Percentiles rank a stretch among this genome's conserved stretches.
phyloP scores from a whole-genome alignment of 2,113 vertebrate species.

The Mesitornis unicolor region DNA sequence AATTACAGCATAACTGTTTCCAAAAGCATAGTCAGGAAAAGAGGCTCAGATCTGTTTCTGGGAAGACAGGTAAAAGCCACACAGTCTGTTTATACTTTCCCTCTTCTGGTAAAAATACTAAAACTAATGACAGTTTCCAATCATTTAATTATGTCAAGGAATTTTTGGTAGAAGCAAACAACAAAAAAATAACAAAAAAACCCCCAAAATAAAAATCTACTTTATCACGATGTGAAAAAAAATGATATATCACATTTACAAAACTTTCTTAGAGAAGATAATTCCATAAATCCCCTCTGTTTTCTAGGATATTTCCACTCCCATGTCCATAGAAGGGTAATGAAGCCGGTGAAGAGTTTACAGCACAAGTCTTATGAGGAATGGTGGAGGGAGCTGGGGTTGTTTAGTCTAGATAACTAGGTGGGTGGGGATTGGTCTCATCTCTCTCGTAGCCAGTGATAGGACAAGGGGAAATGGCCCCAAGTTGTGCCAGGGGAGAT shows the following conservation, averaged over 20 bases:
- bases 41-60: background rate
- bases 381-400: no score
- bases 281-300: background rate
- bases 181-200: background rate
- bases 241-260: background rate
- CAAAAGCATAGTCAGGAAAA: background rate
- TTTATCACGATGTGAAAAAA: background rate
- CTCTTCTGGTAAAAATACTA: background rate
- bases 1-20: background rate
- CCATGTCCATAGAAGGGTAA: no score
- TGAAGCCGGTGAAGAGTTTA: no score
- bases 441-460: no score
- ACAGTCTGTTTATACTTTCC: background rate
- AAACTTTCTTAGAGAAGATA: background rate
- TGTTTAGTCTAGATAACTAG: no score
- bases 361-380: no score
- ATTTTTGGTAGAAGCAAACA: background rate
- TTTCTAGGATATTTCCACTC: background rate
- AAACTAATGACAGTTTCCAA: background rate
- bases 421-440: no score
- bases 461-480: no score
- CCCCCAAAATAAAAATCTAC: no score
- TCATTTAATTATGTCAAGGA: background rate
- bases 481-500: no score
- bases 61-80: background rate